phyloP scores from a whole-genome alignment of 2,113 vertebrate species.

The Calonectris borealis region DNA sequence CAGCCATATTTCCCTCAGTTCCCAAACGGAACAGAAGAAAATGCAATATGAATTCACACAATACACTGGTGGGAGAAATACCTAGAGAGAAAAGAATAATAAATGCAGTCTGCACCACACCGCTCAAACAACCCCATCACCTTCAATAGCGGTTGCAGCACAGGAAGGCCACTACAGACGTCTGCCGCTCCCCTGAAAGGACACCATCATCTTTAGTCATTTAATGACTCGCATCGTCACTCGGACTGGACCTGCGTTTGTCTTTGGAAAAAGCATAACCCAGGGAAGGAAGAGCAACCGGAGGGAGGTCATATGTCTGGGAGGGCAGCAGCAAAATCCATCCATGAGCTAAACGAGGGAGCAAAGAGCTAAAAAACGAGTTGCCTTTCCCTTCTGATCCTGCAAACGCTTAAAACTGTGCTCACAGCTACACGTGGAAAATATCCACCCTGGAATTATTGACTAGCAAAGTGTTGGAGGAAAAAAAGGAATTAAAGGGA shows the following conservation, averaged over 20 bases:
- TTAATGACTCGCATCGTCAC: background rate
- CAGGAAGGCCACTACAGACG: background rate
- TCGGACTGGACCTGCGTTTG: background rate
- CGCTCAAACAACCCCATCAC: fast-evolving
- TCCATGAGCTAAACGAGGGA: background rate
- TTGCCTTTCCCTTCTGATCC: background rate
- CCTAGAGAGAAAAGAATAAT: background rate
- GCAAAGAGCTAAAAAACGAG: background rate
- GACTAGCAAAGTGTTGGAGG: background rate
- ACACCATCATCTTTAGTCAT: background rate
- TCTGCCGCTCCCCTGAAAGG: background rate
- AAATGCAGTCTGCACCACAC: background rate
- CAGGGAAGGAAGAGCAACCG: background rate
- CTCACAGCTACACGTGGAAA: background rate
- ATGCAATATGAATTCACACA: background rate
- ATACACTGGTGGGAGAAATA: background rate
- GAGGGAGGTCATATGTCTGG: fast-evolving
- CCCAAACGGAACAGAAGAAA: background rate
- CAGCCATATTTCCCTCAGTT: background rate
- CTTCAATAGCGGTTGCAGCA: background rate
- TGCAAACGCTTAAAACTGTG: background rate
- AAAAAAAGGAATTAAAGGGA: background rate
- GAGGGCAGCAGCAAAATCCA: background rate
- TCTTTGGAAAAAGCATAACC: background rate
- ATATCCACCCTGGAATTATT: background rate